Evolutionary conservation across 2,888 invertebrate genomes (phyloP).

Genomic region (Chrysolina haemoptera): DNA sequence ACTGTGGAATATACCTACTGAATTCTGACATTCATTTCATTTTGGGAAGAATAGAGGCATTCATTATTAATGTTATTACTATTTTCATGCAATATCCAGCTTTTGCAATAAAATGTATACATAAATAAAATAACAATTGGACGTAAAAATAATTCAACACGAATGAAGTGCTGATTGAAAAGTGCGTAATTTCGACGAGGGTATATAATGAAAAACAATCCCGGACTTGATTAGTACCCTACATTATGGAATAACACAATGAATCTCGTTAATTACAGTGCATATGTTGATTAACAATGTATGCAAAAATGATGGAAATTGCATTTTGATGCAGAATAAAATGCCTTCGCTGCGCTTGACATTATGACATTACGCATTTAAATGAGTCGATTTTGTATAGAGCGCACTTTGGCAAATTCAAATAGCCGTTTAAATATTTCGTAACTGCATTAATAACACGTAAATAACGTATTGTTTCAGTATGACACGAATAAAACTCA

Average conservation of each 20-base stretch:
- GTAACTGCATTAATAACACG: background rate
- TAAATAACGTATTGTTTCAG: background rate
- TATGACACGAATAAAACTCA: background rate
- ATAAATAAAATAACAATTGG: too few relatives aligned
- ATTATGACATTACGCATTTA: slow-evolving; percentile 8
- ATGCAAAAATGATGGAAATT: slow-evolving; percentile 35
- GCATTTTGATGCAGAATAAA: slow-evolving; percentile 21
- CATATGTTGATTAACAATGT: slow-evolving; percentile 29
- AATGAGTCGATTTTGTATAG: background rate
- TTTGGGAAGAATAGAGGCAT: too few relatives aligned
- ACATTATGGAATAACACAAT: slow-evolving; percentile 29
- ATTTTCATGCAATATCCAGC: too few relatives aligned
- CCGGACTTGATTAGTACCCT: slow-evolving; percentile 20
- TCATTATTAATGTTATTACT: too few relatives aligned
- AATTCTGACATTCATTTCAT: too few relatives aligned
- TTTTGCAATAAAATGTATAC: too few relatives aligned
- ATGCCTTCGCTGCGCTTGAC: background rate
- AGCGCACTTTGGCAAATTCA: background rate
- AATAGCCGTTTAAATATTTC: background rate
- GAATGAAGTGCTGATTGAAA: background rate
- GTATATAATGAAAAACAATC: background rate
- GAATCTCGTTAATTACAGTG: slow-evolving; percentile 28
- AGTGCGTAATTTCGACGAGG: background rate
- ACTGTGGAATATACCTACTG: too few relatives aligned
- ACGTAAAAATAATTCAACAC: background rate